Evolutionary conservation across 1,140 invertebrate genomes (phyloP).

Genomic region (Rhagoletis pomonella): DNA sequence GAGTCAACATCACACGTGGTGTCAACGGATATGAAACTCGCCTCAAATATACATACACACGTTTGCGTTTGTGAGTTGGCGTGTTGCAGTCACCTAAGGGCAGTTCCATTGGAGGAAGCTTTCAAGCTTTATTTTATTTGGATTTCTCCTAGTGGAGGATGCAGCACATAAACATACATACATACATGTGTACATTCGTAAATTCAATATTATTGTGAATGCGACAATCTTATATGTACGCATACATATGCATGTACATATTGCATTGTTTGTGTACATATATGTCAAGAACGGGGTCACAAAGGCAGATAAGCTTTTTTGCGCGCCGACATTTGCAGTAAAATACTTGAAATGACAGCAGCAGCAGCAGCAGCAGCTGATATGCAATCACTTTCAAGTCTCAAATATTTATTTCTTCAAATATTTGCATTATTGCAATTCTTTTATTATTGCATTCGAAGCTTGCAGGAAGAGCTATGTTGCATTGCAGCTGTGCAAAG

Average conservation of each 20-base stretch:
- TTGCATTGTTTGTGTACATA: background rate
- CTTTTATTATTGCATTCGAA: background rate
- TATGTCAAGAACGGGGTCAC: constrained; percentile 36
- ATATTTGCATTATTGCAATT: background rate
- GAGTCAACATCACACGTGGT: constrained; percentile 6
- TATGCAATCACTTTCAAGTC: background rate
- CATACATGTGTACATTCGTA: background rate
- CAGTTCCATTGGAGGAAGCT: background rate
- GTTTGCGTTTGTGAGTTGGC: constrained; percentile 13
- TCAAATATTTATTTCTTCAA: constrained; percentile 14
- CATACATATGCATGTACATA: background rate
- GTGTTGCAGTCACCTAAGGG: background rate
- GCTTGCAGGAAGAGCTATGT: too few species aligned
- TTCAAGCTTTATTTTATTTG: background rate
- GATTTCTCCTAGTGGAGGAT: too few species aligned
- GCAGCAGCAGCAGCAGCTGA: background rate
- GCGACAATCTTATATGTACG: background rate
- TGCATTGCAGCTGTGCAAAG: too few species aligned
- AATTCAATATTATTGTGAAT: background rate
- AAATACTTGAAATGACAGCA: background rate
- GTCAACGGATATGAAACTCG: background rate
- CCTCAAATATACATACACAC: background rate
- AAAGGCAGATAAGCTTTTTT: constrained; percentile 1
- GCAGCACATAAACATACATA: background rate
- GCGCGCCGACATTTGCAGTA: background rate